Conservation (phyloP, 2,888 invertebrate species). For the Amiota minor region DNA sequence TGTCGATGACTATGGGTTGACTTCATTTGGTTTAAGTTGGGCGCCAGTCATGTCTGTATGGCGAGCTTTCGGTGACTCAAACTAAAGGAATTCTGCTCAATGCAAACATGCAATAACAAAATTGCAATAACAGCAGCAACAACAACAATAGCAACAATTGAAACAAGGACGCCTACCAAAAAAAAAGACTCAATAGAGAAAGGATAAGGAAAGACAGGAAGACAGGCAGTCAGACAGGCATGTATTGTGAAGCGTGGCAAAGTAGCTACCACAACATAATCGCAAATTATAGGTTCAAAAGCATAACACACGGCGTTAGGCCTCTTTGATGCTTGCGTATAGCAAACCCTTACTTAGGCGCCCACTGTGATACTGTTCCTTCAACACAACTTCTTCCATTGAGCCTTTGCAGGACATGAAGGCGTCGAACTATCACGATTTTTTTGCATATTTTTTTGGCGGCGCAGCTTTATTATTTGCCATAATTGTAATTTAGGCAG, state of each 20-base stretch:
- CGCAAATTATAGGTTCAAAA: constrained; percentile 64
- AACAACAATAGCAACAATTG: constrained; percentile 34
- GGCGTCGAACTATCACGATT: constrained; percentile 16
- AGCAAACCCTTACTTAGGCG: constrained; percentile 6
- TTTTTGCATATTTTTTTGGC: constrained; percentile 46
- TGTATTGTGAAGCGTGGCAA: neutral
- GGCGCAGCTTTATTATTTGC: constrained; percentile 57
- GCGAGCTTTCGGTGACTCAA: too few species aligned
- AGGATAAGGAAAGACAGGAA: neutral
- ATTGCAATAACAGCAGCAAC: constrained; percentile 42
- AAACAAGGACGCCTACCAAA: constrained; percentile 35
- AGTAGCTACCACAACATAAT: constrained; percentile 50
- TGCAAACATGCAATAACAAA: constrained; percentile 50
- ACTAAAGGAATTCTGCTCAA: neutral
- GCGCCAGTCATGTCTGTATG: neutral
- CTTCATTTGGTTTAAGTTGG: neutral
- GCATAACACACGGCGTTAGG: constrained; percentile 44
- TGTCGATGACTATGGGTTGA: neutral
- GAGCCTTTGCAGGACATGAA: neutral
- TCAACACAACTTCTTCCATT: neutral
- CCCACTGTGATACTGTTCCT: neutral
- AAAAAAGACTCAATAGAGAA: too few species aligned
- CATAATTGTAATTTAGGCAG: constrained; percentile 63
- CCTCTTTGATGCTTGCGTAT: constrained; percentile 49
- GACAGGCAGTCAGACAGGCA: too few species aligned